Percentiles rank a stretch among this genome's conserved stretches.
Conservation (phyloP, 2,888 invertebrate genomes). For the Pherbina coryleti region DNA sequence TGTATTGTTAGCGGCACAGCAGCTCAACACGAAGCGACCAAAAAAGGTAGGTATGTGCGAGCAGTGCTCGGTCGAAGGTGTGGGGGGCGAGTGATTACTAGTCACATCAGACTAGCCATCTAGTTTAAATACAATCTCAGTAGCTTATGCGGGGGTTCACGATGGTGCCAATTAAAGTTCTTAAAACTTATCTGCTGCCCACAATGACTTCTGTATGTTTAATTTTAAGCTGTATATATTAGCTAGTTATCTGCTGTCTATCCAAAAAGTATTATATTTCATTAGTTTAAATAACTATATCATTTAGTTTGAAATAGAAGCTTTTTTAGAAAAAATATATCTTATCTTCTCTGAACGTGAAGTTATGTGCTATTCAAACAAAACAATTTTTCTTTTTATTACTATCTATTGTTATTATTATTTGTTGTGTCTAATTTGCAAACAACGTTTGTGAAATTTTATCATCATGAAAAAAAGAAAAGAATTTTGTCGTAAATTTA, state of each 20-base stretch:
- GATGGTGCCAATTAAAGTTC: no score
- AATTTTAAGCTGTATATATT: neutral
- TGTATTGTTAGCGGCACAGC: constrained; percentile 50
- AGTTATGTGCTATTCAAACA: neutral
- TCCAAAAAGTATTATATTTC: neutral
- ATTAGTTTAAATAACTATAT: neutral
- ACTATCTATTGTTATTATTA: neutral
- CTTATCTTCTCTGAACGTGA: neutral
- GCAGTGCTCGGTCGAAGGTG: neutral
- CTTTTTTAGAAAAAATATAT: neutral
- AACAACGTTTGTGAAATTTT: neutral
- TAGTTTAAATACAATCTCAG: neutral
- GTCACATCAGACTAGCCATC: neutral
- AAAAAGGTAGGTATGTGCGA: constrained; percentile 56
- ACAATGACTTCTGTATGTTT: neutral
- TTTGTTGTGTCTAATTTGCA: neutral
- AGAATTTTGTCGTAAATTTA: neutral
- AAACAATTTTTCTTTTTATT: neutral
- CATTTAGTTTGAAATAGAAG: neutral
- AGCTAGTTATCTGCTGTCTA: neutral
- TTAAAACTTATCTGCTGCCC: neutral
- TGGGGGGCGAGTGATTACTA: neutral
- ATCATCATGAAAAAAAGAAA: neutral
- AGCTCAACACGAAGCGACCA: constrained; percentile 44
- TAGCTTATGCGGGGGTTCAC: neutral